phyloP scores from a whole-genome alignment of 2,888 invertebrate species.

The Silvanus unidentatus region DNA sequence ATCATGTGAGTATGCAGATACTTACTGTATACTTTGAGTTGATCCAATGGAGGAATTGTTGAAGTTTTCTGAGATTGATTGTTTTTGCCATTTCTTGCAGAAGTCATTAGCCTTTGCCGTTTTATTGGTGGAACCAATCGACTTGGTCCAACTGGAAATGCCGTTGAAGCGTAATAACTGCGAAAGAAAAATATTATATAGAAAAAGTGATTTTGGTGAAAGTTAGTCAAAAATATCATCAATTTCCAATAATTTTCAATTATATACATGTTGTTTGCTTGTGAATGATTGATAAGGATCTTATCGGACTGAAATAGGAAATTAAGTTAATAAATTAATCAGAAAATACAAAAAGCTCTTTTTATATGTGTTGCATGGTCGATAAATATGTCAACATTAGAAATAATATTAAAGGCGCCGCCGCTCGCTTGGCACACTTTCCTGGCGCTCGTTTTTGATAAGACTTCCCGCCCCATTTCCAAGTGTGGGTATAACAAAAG shows the following conservation, averaged over 20 bases:
- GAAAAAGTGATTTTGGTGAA: conserved; percentile 2
- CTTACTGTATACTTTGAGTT: conserved; percentile 63
- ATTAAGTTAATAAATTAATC: neutral
- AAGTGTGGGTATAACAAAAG: too few relatives aligned
- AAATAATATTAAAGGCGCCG: too few relatives aligned
- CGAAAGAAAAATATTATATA: conserved; percentile 31
- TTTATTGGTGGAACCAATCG: conserved; percentile 58
- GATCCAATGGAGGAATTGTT: conserved; percentile 49
- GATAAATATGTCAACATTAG: too few relatives aligned
- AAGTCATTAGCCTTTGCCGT: conserved; percentile 54
- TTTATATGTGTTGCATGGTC: too few relatives aligned
- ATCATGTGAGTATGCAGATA: conserved; percentile 22
- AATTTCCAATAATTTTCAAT: neutral
- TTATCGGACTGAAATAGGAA: neutral
- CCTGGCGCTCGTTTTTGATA: too few relatives aligned
- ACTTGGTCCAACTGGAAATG: conserved; percentile 50
- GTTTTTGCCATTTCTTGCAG: conserved; percentile 45
- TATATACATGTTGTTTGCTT: neutral
- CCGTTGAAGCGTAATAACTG: conserved; percentile 60
- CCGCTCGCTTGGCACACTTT: too few relatives aligned
- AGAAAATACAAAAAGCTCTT: too few relatives aligned
- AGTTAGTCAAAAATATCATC: neutral
- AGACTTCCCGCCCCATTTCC: too few relatives aligned
- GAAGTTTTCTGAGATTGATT: conserved; percentile 43
- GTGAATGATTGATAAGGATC: neutral